Evolutionary conservation across 2,797 vertebrate genomes (phyloP), one percentile per base, ranked within the genome.

Genomic region (Ciconia nigra): DNA sequence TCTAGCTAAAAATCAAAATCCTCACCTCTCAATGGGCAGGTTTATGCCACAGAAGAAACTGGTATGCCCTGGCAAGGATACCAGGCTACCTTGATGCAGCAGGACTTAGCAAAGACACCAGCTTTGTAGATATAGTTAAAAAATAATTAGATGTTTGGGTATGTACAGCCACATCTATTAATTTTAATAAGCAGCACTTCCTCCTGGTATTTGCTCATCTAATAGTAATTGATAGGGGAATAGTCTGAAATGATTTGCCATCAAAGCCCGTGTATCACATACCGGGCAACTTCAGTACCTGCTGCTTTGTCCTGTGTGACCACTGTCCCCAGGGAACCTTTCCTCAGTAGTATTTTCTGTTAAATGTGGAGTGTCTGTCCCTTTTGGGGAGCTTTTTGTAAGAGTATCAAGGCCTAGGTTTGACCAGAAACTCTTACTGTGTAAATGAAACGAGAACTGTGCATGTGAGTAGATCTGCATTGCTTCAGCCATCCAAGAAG

Each of bases 211-310:
- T 47, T 66, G 51, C 72, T 71, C 7, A 52, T 42, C 61, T 42
- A 80, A 31, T 7, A 37, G 65, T 18, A 77, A 58, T 3, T 28
- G 87, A 7, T 3, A 26, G 46, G 67, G 49, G 59, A 83, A 26
- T 3, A 62, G 77, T 1, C 59, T 3, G 9, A 41, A 59, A 82
- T 0, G 26, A 16, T 44, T n/a, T 58, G 18, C 79, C 67, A 29
- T 15, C 61, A 17, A 15, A 81, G 41, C 29, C 35, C 0, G 0
- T 1, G 22, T 6, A 35, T 44, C 24, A 31, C 42, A 7, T 12
- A 8, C 9, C 2, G 3, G 3, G 35, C 37, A 79, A 28, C 55
- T 29, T 19, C 4, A n/a, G 31, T 7, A 66, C 55, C 51, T 5
- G 26, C 52, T 33, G 51, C 58, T 39, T 42, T 4, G 22, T 9